Base-by-base conservation (phyloP, 2,888 invertebrate genomes). In the Cephonodes hylas region DNA sequence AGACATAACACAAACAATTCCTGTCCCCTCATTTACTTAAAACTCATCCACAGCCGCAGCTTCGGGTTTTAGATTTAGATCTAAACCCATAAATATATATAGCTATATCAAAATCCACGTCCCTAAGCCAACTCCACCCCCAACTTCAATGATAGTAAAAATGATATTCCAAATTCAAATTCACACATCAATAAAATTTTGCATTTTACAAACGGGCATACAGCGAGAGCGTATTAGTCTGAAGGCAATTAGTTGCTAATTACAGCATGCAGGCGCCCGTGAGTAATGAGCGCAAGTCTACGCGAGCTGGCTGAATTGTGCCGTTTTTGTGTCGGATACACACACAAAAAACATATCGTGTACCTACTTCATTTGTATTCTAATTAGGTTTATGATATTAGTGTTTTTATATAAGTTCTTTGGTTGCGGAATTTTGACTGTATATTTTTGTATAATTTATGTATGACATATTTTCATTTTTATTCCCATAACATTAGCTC, bases 201-300 rank as follows among this genome's bases (percentile, higher is more conserved):
- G 31, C 56, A 45, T 38, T 38, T 25, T 38, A 46, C n/a, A 22
- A 23, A 22, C 23, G 8, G 3, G 10, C 18, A 10, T 53, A 53
- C 27, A 61, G 44, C 61, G 42, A 63, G 59, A 68, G 60, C 70
- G 63, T 72, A 72, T 70, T 69, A 73, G 72, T 64, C 61, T 61
- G 69, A 67, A 64, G 70, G 81, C 88, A 86, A 89, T 88, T 88
- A 84, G 79, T 75, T 78, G 81, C 82, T 89, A 88, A 90, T 90
- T 89, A 89, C 77, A 75, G 70, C 75, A 79, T 66, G 73, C 80
- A 82, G 73, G 73, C 77, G 77, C 71, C 75, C 83, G 83, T 79
- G 69, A 69, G 69, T 80, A 81, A 82, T 75, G 70, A 75, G 66
- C 67, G 66, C 65, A 64, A 68, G 67, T 66, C 64, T 66, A 65